Evolutionary conservation across 2,113 vertebrate species (phyloP).

Genomic region (Rhipidura dahli): DNA sequence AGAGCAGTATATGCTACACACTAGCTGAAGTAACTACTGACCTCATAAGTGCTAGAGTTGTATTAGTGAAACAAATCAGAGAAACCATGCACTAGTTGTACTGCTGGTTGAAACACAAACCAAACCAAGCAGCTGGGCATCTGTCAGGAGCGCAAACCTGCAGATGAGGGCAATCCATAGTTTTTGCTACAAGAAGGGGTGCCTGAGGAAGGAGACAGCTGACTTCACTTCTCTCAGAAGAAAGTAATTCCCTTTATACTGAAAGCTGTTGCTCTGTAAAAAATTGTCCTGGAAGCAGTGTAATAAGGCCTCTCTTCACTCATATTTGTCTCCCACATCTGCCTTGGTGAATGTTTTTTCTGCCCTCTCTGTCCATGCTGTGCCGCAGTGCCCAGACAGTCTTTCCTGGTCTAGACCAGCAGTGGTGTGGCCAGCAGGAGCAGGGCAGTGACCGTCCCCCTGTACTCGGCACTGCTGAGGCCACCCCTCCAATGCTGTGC

Average conservation of each 20-base stretch:
- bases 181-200: neutral
- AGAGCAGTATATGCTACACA: neutral
- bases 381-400: rapidly evolving
- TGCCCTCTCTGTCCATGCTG: rapidly evolving
- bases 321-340: neutral
- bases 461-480: neutral
- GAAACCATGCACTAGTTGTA: neutral
- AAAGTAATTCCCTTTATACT: neutral
- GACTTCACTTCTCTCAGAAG: neutral
- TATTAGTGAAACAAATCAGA: neutral
- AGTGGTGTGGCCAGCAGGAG: neutral
- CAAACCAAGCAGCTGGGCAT: neutral
- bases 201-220: rapidly evolving
- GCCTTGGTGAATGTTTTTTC: rapidly evolving
- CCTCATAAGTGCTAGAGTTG: neutral
- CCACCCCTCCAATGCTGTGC: rapidly evolving
- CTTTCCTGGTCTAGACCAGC: neutral
- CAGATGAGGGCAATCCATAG: rapidly evolving
- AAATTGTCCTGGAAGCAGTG: neutral
- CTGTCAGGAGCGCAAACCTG: neutral
- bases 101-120: neutral
- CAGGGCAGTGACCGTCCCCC: neutral
- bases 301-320: neutral
- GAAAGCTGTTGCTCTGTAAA: neutral
- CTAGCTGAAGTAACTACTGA: neutral